Evolutionary conservation across 2,888 invertebrate genomes (phyloP).

Genomic region (Coremacera marginata): DNA sequence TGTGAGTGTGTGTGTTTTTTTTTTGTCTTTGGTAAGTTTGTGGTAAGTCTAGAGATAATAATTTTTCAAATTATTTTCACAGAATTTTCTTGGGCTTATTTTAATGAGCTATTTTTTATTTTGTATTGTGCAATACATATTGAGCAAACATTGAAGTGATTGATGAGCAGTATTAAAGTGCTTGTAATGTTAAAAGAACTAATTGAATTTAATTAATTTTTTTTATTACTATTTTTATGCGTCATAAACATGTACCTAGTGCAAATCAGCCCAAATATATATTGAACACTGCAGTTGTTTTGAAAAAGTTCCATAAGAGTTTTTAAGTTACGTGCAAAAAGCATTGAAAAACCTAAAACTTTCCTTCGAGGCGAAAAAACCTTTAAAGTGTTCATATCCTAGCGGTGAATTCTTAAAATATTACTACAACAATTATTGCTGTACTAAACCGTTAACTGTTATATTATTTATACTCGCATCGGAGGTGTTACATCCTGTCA

Average conservation of each 20-base stretch:
- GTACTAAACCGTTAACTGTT: not conserved
- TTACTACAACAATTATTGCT: not conserved
- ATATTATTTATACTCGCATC: not conserved
- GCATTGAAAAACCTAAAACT: too few relatives aligned
- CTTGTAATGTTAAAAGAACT: not conserved
- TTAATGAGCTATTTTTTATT: not conserved
- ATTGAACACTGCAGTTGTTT: too few relatives aligned
- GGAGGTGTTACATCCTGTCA: constrained; percentile 18
- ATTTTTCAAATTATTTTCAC: not conserved
- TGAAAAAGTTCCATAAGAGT: too few relatives aligned
- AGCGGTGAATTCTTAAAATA: too few relatives aligned
- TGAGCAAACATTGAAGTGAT: not conserved
- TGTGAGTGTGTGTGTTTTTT: too few relatives aligned
- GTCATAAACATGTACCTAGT: not conserved
- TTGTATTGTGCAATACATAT: not conserved
- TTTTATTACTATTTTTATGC: not conserved
- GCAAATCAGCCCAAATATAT: too few relatives aligned
- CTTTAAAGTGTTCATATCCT: too few relatives aligned
- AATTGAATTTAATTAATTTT: not conserved
- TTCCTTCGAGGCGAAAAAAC: too few relatives aligned
- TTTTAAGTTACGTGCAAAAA: too few relatives aligned
- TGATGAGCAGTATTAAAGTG: not conserved
- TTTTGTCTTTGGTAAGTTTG: not conserved
- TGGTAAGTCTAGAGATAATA: not conserved
- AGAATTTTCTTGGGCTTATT: not conserved